phyloP scores from a whole-genome alignment of 2,888 invertebrate species.

The Caenorhabditis afra region DNA sequence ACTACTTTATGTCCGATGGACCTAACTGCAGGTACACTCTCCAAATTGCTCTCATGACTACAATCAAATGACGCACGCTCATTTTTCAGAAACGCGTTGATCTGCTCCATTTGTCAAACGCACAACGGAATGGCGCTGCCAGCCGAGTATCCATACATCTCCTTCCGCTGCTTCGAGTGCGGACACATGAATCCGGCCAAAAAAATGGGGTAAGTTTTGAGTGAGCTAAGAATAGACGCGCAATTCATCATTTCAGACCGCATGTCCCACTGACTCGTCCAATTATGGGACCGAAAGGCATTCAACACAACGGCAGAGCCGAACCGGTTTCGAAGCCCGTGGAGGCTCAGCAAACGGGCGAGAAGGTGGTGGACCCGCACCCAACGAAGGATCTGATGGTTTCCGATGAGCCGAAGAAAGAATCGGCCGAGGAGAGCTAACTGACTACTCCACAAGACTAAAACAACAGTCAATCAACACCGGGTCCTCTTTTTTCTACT shows the following conservation, averaged over 20 bases:
- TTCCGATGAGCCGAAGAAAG: not conserved
- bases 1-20: conserved; percentile 95
- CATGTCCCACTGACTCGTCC: conserved; percentile 36
- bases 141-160: conserved; percentile 87
- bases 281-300: conserved; percentile 31
- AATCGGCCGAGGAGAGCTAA: not conserved
- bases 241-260: conserved; percentile 28
- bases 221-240: not conserved
- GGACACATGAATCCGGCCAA: conserved; percentile 71
- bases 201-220: conserved; percentile 52
- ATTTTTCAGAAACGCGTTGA: conserved; percentile 87
- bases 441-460: no score
- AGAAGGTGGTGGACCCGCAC: not conserved
- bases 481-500: not conserved
- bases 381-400: not conserved
- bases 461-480: no score
- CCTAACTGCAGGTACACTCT: conserved; percentile 87
- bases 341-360: conserved; percentile 12
- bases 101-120: conserved; percentile 90
- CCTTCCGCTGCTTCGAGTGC: conserved; percentile 85
- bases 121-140: conserved; percentile 93
- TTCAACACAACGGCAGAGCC: conserved; percentile 35
- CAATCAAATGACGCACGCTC: conserved; percentile 7
- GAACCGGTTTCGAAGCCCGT: not conserved
- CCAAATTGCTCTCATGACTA: not conserved